These are phyloP conservation scores for Notolabrus celidotus DNA, from an alignment of 2,797 vertebrate genomes.

Conservation along the genomic window DNA sequence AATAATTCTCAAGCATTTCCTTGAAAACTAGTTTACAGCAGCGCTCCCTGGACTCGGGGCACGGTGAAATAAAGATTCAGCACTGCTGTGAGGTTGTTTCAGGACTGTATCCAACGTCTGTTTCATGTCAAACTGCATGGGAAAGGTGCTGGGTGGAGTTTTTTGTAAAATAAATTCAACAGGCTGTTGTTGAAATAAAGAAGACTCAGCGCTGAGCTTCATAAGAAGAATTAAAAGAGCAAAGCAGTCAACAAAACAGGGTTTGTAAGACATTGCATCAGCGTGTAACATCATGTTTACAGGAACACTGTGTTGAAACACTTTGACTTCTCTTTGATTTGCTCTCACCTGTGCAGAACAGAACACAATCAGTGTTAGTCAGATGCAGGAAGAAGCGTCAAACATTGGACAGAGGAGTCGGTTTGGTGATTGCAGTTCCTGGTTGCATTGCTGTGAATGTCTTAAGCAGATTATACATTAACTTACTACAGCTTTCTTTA, in stretches of 20 bases:
- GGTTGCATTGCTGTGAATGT: slow-evolving; percentile 16
- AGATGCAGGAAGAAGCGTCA: background rate
- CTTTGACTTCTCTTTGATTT: slow-evolving; percentile 3
- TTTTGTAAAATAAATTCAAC: slow-evolving; percentile 26
- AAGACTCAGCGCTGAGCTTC: slow-evolving; percentile 12
- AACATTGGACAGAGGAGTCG: background rate
- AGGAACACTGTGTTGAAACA: slow-evolving; percentile 18
- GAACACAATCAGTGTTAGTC: background rate
- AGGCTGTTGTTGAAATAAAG: slow-evolving; percentile 29
- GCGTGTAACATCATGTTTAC: background rate
- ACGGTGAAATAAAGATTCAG: slow-evolving; percentile 19
- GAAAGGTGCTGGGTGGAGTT: slow-evolving; percentile 31
- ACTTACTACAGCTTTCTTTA: slow-evolving; percentile 10
- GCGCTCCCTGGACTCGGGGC: slow-evolving; percentile 9
- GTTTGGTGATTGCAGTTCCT: too few relatives aligned
- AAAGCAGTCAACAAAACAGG: background rate
- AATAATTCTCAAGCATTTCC: slow-evolving; percentile 11
- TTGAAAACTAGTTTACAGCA: slow-evolving; percentile 17
- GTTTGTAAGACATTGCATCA: slow-evolving; percentile 11
- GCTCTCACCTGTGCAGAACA: background rate
- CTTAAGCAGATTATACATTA: slow-evolving; percentile 45
- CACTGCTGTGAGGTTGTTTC: slow-evolving; percentile 20
- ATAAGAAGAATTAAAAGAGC: slow-evolving; percentile 24
- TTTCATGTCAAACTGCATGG: slow-evolving; percentile 42
- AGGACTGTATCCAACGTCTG: slow-evolving; percentile 23